phyloP scores from a whole-genome alignment of 2,888 invertebrate genomes.

The Nudaria mundana region DNA sequence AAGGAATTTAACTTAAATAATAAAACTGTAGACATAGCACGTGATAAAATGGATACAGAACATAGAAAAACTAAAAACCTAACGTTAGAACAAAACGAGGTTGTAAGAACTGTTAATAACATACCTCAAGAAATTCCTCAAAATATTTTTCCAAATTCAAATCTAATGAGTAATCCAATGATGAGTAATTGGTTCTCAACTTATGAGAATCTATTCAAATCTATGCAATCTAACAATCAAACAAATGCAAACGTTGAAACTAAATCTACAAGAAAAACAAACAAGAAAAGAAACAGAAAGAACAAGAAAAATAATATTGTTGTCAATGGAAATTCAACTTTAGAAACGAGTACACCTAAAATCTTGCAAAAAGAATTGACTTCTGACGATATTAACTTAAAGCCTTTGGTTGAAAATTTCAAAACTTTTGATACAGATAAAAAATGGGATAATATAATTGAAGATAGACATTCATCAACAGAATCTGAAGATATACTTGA shows the following conservation, averaged over 20 bases:
- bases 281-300: conserved; percentile 9
- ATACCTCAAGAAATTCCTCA: conserved; percentile 21
- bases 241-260: conserved; percentile 2
- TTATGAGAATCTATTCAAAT: conserved; percentile 20
- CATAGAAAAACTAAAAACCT: conserved; percentile 21
- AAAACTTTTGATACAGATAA: conserved; percentile 5
- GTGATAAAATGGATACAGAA: conserved; percentile 18
- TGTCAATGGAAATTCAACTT: conserved; percentile 2
- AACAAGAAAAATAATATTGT: conserved; percentile 3
- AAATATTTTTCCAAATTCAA: conserved; percentile 11
- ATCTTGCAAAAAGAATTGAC: not conserved
- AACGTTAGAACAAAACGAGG: conserved; percentile 15
- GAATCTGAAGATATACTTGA: conserved; percentile 2
- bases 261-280: conserved; percentile 1
- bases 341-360: not conserved
- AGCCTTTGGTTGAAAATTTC: conserved; percentile 1
- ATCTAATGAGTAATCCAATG: conserved; percentile 19
- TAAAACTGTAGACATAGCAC: conserved; percentile 15
- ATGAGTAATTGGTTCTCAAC: conserved; percentile 20
- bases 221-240: conserved; percentile 9
- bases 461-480: not conserved
- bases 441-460: conserved; percentile 7
- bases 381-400: conserved; percentile 11
- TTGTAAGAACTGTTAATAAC: conserved; percentile 15
- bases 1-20: conserved; percentile 15